Evolutionary conservation across 2,888 invertebrate species (phyloP).

Genomic region (Thera britannica): DNA sequence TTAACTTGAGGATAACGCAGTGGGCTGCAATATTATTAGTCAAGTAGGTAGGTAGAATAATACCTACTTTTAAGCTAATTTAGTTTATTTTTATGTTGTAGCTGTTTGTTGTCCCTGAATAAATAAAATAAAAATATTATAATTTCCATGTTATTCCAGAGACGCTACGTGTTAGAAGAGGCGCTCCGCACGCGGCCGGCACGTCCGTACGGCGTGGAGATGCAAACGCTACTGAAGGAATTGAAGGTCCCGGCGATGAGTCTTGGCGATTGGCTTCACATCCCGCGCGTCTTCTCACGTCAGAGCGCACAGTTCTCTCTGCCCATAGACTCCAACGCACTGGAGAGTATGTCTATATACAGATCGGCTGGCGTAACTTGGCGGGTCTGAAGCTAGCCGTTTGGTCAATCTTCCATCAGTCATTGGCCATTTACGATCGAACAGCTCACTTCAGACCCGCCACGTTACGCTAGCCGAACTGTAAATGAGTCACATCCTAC

Average conservation of each 20-base stretch:
- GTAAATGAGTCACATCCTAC: background rate
- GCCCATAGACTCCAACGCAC: slow-evolving; percentile 85
- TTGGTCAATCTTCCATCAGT: too few relatives aligned
- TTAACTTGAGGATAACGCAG: too few relatives aligned
- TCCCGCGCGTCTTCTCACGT: slow-evolving; percentile 90
- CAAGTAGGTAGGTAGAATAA: too few relatives aligned
- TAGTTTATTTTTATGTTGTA: too few relatives aligned
- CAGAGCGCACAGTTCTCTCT: slow-evolving; percentile 90
- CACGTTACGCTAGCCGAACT: too few relatives aligned
- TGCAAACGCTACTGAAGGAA: slow-evolving; percentile 78
- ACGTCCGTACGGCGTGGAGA: slow-evolving; percentile 73
- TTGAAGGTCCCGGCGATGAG: slow-evolving; percentile 76
- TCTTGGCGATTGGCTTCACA: slow-evolving; percentile 86
- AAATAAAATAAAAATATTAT: background rate
- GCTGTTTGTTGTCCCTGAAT: too few relatives aligned
- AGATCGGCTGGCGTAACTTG: too few relatives aligned
- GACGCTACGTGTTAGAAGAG: slow-evolving; percentile 88
- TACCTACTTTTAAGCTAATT: too few relatives aligned
- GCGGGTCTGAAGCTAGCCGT: background rate
- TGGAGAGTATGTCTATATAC: slow-evolving; percentile 57
- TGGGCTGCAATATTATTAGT: too few relatives aligned
- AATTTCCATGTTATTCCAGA: slow-evolving; percentile 66
- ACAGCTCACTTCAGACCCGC: background rate
- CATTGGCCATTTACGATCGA: too few relatives aligned
- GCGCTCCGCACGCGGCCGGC: slow-evolving; percentile 84